phyloP scores from a whole-genome alignment of 2,113 vertebrate genomes.

The Paracanthobrama guichenoti region DNA sequence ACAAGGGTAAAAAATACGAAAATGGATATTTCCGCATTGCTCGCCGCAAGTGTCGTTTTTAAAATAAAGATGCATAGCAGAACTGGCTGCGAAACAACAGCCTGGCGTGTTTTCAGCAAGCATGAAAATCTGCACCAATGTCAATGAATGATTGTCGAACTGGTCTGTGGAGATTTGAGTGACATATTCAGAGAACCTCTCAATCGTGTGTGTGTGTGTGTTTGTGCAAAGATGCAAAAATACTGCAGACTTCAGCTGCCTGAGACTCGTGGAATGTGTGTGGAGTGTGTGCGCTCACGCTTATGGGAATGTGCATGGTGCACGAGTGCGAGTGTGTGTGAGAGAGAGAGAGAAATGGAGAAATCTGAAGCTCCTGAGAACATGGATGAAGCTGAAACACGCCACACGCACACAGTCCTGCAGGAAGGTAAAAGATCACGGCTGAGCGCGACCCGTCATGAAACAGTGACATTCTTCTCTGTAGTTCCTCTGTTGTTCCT shows the following conservation, averaged over 20 bases:
- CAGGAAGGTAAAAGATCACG: slow-evolving; percentile 39
- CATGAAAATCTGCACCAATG: not conserved
- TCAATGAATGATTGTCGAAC: slow-evolving; percentile 3
- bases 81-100: slow-evolving; percentile 64
- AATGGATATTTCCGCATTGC: slow-evolving; percentile 58
- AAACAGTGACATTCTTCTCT: slow-evolving; percentile 55
- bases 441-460: slow-evolving; percentile 20
- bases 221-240: slow-evolving; percentile 55
- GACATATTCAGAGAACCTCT: slow-evolving; percentile 19
- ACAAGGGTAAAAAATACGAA: slow-evolving; percentile 64
- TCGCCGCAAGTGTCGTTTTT: slow-evolving; percentile 60
- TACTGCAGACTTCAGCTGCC: slow-evolving; percentile 45
- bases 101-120: slow-evolving; percentile 56
- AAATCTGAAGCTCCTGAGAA: slow-evolving; percentile 7
- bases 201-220: slow-evolving; percentile 59
- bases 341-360: not conserved
- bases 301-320: slow-evolving; percentile 37
- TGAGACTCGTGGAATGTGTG: slow-evolving; percentile 49
- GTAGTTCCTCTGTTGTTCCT: slow-evolving; percentile 35
- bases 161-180: not conserved
- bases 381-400: slow-evolving; percentile 45
- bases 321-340: slow-evolving; percentile 40
- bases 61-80: slow-evolving; percentile 67
- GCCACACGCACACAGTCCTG: slow-evolving; percentile 2
- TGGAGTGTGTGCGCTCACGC: slow-evolving; percentile 43